A percentile compares a stretch with the other conserved stretches of the same genome.
phyloP scores from a whole-genome alignment of 2,888 invertebrate genomes.

The Hypomecis atomaria region DNA sequence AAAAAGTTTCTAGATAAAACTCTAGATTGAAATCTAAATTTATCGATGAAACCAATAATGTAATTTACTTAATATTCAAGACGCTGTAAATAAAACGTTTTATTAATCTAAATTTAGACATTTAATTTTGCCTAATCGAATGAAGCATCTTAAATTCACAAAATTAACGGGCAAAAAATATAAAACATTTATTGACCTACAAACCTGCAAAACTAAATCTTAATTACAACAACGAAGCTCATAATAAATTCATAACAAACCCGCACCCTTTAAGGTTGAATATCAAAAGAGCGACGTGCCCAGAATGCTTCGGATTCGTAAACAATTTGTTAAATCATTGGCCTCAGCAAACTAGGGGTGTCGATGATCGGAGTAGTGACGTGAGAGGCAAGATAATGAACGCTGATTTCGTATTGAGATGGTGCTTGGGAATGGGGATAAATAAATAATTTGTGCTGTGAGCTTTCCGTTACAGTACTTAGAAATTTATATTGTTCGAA shows the following conservation, averaged over 20 bases:
- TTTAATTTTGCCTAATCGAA: no score
- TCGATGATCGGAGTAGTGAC: slow-evolving; percentile 23
- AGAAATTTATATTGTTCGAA: no score
- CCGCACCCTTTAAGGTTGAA: slow-evolving; percentile 26
- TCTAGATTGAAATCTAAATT: no score
- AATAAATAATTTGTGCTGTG: no score
- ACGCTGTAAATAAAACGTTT: no score
- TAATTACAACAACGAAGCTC: slow-evolving; percentile 1
- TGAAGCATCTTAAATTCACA: no score
- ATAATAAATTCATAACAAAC: slow-evolving; percentile 22
- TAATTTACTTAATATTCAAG: no score
- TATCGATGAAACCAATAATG: no score
- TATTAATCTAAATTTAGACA: no score
- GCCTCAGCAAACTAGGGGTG: slow-evolving; percentile 21
- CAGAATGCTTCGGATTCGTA: slow-evolving; percentile 27
- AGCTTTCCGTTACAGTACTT: no score
- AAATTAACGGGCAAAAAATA: no score
- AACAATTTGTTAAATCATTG: slow-evolving; percentile 37
- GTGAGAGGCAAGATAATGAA: slow-evolving; percentile 12
- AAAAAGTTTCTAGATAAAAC: no score
- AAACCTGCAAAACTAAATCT: background rate
- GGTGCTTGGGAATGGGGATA: background rate
- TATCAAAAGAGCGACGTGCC: slow-evolving; percentile 30
- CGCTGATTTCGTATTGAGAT: slow-evolving; percentile 2
- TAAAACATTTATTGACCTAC: background rate